phyloP scores from a whole-genome alignment of 2,113 vertebrate genomes.

The Pachycephala philippinensis region DNA sequence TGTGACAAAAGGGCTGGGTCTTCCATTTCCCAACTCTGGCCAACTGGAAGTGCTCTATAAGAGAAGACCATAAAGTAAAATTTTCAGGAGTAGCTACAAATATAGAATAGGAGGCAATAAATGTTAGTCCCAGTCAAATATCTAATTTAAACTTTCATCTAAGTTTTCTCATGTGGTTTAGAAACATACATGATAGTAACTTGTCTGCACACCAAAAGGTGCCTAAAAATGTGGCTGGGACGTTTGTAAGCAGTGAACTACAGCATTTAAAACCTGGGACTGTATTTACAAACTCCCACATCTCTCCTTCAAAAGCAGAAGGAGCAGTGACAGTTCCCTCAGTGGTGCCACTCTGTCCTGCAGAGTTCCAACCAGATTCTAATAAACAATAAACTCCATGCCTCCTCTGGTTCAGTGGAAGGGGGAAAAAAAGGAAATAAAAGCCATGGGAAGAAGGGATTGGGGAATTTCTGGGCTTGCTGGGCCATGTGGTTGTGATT shows the following conservation, averaged over 20 bases:
- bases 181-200: accelerated
- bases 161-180: background rate
- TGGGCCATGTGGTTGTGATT: background rate
- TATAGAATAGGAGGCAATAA: background rate
- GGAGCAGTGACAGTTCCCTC: background rate
- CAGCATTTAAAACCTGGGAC: background rate
- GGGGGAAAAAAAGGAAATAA: background rate
- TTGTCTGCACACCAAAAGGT: background rate
- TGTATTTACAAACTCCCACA: background rate
- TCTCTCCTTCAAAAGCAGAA: background rate
- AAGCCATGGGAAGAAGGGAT: background rate
- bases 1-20: background rate
- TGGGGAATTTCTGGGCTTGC: slow-evolving; percentile 7
- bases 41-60: accelerated
- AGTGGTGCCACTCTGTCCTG: background rate
- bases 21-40: background rate
- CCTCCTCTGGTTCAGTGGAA: background rate
- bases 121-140: background rate
- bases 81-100: background rate
- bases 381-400: background rate
- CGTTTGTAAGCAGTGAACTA: background rate
- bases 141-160: background rate
- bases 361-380: background rate
- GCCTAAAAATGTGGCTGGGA: background rate
- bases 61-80: background rate